Percentiles rank a stretch among this genome's conserved stretches.
phyloP scores from a whole-genome alignment of 2,113 vertebrate genomes.

The Tragelaphus buxtoni region DNA sequence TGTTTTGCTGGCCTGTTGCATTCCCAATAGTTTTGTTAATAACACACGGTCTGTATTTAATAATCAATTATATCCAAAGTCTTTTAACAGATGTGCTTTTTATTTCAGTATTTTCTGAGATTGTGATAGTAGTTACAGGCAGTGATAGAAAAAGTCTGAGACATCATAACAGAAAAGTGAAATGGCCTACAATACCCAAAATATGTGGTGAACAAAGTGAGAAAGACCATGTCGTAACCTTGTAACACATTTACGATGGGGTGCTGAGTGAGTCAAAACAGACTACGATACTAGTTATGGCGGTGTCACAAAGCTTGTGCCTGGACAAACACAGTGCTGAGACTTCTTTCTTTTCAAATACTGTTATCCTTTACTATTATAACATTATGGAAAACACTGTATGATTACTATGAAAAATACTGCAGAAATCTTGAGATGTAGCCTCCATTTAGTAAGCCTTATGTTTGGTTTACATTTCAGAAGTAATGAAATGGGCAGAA shows the following conservation, averaged over 20 bases:
- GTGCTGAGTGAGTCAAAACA: background rate
- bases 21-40: background rate
- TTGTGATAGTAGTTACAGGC: background rate
- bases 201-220: background rate
- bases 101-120: constrained; percentile 7
- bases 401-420: background rate
- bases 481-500: background rate
- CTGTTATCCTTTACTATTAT: background rate
- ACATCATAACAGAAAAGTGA: background rate
- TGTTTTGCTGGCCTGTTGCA: background rate
- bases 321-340: background rate
- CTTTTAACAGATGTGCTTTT: constrained; percentile 23
- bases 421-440: background rate
- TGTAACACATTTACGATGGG: background rate
- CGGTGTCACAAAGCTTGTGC: background rate
- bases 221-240: background rate
- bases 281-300: background rate
- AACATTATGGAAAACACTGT: background rate
- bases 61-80: background rate
- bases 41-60: background rate
- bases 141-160: background rate
- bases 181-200: background rate
- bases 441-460: background rate
- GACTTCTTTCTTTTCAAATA: background rate
- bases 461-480: background rate